Evolutionary conservation across 2,113 vertebrate genomes (phyloP).

Genomic region (Craseonycteris thonglongyai): DNA sequence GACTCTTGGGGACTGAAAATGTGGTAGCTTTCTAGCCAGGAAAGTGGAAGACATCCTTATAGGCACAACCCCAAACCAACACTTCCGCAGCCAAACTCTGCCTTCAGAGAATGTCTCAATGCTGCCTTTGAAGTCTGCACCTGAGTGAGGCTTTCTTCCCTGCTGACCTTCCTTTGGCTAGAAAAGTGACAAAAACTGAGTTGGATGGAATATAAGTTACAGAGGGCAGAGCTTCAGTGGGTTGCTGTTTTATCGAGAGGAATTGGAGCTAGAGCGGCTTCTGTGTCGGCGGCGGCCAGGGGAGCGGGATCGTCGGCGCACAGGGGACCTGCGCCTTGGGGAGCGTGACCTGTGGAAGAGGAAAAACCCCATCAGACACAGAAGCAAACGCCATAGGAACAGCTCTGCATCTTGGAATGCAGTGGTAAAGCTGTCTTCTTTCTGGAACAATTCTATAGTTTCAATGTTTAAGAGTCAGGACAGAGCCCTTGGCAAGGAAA

Average conservation of each 20-base stretch:
- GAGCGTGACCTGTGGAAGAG: constrained; percentile 88
- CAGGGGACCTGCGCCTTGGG: constrained; percentile 92
- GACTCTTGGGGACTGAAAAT: background rate
- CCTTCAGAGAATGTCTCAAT: background rate
- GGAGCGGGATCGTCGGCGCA: constrained; percentile 92
- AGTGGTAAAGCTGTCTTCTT: background rate
- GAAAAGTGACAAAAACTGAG: constrained; percentile 70
- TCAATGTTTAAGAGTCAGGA: background rate
- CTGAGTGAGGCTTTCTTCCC: background rate
- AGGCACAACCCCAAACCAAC: background rate
- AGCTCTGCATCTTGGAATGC: background rate
- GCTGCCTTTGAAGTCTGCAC: background rate
- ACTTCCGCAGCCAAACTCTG: background rate
- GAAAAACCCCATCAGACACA: background rate
- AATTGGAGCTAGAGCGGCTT: constrained; percentile 98
- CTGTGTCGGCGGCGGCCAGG: constrained; percentile 94
- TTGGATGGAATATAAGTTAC: constrained; percentile 67
- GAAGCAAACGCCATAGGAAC: background rate
- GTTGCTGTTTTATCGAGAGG: constrained; percentile 90
- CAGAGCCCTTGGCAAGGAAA: background rate
- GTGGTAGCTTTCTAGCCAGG: background rate
- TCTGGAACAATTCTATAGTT: background rate
- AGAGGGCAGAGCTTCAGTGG: constrained; percentile 62
- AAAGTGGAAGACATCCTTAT: background rate
- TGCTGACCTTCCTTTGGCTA: constrained; percentile 36